Conservation (phyloP, 2,113 vertebrate species). For the Tragelaphus scriptus region DNA sequence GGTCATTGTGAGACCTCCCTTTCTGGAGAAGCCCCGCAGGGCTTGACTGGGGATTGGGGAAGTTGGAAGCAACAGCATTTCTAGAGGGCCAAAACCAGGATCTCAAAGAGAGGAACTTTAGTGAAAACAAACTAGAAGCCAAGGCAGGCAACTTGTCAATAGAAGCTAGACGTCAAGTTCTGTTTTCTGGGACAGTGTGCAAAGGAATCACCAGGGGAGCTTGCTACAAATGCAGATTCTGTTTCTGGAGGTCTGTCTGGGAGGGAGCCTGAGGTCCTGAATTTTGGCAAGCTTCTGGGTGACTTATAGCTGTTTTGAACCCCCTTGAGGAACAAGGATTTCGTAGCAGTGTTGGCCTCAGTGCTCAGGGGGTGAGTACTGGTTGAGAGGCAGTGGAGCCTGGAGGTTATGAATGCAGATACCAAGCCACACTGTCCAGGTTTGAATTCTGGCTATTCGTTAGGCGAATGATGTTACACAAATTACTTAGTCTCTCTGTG, state of each 20-base stretch:
- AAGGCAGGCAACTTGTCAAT: neutral
- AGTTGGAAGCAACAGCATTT: neutral
- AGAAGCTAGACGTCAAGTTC: neutral
- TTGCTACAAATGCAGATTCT: neutral
- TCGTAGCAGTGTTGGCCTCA: neutral
- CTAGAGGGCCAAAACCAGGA: neutral
- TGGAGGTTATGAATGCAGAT: neutral
- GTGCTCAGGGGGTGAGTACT: neutral
- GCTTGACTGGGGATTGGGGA: neutral
- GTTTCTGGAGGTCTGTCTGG: neutral
- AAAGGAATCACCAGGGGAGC: neutral
- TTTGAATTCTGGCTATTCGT: neutral
- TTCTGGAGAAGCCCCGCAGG: neutral
- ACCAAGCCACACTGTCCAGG: neutral
- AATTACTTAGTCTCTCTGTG: neutral
- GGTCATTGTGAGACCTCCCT: neutral
- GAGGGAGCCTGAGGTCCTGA: neutral
- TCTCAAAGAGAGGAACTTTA: neutral
- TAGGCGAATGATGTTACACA: neutral
- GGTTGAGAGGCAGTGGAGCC: neutral
- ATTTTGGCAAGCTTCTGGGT: neutral
- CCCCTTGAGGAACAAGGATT: neutral
- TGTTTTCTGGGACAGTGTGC: neutral
- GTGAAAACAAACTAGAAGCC: neutral
- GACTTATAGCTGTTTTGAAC: neutral